These are phyloP conservation scores for Aegypius monachus DNA, from an alignment of 2,113 vertebrate genomes.

Conservation along the genomic window DNA sequence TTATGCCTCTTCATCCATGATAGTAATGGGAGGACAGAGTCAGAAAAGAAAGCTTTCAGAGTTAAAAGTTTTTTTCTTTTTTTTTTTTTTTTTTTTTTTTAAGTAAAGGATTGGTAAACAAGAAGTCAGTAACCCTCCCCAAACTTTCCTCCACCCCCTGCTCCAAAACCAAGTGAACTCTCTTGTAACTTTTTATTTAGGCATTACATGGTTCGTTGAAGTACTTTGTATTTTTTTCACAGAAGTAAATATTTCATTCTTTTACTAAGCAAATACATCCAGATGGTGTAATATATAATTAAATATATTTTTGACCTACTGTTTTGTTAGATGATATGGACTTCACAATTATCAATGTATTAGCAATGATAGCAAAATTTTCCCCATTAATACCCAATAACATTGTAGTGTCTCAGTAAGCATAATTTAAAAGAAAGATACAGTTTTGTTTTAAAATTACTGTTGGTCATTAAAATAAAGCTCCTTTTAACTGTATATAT, in stretches of 20 bases:
- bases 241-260: neutral
- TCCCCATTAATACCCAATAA: neutral
- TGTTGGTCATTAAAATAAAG: neutral
- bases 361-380: neutral
- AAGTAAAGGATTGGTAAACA: neutral
- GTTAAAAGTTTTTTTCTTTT: neutral
- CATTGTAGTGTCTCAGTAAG: neutral
- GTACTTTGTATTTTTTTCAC: neutral
- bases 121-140: neutral
- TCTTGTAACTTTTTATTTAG: neutral
- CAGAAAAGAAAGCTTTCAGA: neutral
- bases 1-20: neutral
- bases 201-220: neutral
- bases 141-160: fast-evolving
- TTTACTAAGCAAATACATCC: neutral
- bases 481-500: neutral
- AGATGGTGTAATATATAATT: neutral
- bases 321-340: neutral
- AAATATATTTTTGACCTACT: neutral
- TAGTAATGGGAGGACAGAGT: neutral
- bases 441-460: neutral
- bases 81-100: neutral
- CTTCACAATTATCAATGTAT: neutral
- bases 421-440: neutral
- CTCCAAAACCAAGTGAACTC: neutral